Percentiles rank a stretch among this genome's conserved stretches.
Conservation (phyloP, 1,140 invertebrate species). For the Dendroctonus valens region DNA sequence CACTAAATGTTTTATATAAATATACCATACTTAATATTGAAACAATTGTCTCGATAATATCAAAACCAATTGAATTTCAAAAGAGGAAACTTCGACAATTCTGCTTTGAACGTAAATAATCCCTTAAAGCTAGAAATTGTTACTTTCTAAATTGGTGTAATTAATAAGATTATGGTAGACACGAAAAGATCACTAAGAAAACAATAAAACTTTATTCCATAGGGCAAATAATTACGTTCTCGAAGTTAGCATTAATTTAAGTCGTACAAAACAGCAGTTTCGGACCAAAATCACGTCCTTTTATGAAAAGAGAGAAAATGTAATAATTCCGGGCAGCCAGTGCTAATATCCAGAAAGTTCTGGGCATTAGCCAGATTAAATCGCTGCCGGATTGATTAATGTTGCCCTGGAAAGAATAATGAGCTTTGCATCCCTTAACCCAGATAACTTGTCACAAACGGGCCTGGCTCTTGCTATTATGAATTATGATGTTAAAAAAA, state of each 20-base stretch:
- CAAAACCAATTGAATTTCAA: too few species aligned
- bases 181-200: too few species aligned
- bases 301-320: slow-evolving; percentile 18
- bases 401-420: slow-evolving; percentile 42
- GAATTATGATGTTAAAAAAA: slow-evolving; percentile 5
- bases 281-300: slow-evolving; percentile 31
- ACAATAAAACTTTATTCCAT: slow-evolving; percentile 7
- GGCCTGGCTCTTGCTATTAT: slow-evolving; percentile 9
- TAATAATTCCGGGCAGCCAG: slow-evolving; percentile 26
- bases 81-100: too few species aligned
- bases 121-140: too few species aligned
- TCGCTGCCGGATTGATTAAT: slow-evolving; percentile 41
- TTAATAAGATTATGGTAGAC: too few species aligned
- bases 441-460: slow-evolving; percentile 39
- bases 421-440: slow-evolving; percentile 40
- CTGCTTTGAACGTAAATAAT: too few species aligned
- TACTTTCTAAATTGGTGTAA: too few species aligned
- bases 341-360: slow-evolving; percentile 40
- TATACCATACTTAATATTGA: too few species aligned
- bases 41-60: too few species aligned
- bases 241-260: slow-evolving; percentile 30
- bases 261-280: slow-evolving; percentile 24
- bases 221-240: slow-evolving; percentile 16
- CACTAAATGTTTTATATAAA: too few species aligned
- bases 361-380: slow-evolving; percentile 37